Conservation (phyloP, 2,797 vertebrate genomes). For the Botia almorhae region DNA sequence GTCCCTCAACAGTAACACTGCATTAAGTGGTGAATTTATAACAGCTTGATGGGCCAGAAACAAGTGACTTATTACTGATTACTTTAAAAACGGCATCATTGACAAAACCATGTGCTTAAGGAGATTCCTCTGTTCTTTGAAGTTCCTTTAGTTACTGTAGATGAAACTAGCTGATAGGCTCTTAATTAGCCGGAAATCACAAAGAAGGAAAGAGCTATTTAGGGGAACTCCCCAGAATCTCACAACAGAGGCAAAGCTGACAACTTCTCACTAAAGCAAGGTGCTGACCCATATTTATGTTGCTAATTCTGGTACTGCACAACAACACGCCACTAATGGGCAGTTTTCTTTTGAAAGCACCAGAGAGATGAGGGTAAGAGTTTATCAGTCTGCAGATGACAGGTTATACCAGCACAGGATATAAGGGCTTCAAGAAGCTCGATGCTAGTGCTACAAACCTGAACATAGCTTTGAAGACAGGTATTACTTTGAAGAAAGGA, state of each 20-base stretch:
- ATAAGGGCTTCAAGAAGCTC: conserved; percentile 25
- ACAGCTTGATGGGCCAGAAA: conserved; percentile 13
- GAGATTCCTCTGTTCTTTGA: conserved; percentile 31
- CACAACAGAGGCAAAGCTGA: conserved; percentile 44
- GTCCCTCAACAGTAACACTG: conserved; percentile 58
- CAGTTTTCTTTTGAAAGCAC: conserved; percentile 12
- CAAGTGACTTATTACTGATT: conserved; percentile 17
- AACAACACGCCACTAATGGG: neutral
- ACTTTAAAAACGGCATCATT: conserved; percentile 2
- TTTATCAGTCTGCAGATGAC: conserved; percentile 23
- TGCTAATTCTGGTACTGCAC: neutral
- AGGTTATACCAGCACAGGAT: conserved; percentile 34
- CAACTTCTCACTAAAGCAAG: neutral
- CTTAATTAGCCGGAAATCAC: conserved; percentile 55
- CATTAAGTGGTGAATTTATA: conserved; percentile 13
- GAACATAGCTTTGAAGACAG: neutral
- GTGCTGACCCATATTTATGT: neutral
- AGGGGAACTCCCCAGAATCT: conserved; percentile 38
- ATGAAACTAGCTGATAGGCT: conserved; percentile 45
- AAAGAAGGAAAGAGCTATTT: conserved; percentile 47
- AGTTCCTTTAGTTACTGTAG: conserved; percentile 23
- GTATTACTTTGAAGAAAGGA: neutral
- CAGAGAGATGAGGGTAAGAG: conserved; percentile 19
- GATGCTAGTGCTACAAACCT: neutral
- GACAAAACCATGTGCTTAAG: neutral